These are phyloP conservation scores for Etheostoma perlongum DNA, from an alignment of 2,797 vertebrate species.

Conservation along the genomic window DNA sequence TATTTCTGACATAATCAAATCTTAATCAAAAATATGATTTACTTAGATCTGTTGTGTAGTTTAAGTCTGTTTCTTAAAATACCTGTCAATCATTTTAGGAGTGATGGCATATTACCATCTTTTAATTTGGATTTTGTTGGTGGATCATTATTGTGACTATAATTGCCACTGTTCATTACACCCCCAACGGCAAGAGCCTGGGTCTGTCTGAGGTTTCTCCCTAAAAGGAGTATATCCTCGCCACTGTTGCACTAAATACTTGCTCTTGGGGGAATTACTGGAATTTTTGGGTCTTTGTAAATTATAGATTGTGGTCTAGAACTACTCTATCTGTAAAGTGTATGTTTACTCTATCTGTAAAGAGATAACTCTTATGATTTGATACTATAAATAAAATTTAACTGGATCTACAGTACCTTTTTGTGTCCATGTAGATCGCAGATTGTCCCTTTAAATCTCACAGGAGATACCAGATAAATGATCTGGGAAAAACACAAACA, in stretches of 20 bases:
- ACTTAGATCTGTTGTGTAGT: background rate
- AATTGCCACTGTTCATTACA: no score
- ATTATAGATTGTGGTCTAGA: no score
- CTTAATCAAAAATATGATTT: background rate
- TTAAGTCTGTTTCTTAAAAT: slow-evolving; percentile 8
- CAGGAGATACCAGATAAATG: slow-evolving; percentile 48
- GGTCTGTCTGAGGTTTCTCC: no score
- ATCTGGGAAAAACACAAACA: slow-evolving; percentile 61
- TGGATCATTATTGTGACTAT: background rate
- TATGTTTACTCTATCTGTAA: no score
- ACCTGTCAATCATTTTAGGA: background rate
- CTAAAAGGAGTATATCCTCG: no score
- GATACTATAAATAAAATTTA: no score
- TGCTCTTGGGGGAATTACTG: no score
- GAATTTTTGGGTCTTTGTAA: no score
- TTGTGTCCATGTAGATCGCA: slow-evolving; percentile 25
- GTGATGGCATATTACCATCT: background rate
- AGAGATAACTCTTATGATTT: no score
- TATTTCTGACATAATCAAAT: slow-evolving; percentile 6
- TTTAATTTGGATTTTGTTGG: slow-evolving; percentile 1
- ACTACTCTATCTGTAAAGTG: no score
- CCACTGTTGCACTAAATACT: no score
- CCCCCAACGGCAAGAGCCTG: no score
- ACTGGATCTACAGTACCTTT: background rate
- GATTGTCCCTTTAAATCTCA: slow-evolving; percentile 41